These are phyloP conservation scores for Apis laboriosa DNA, from an alignment of 1,140 invertebrate genomes.

Conservation along the genomic window DNA sequence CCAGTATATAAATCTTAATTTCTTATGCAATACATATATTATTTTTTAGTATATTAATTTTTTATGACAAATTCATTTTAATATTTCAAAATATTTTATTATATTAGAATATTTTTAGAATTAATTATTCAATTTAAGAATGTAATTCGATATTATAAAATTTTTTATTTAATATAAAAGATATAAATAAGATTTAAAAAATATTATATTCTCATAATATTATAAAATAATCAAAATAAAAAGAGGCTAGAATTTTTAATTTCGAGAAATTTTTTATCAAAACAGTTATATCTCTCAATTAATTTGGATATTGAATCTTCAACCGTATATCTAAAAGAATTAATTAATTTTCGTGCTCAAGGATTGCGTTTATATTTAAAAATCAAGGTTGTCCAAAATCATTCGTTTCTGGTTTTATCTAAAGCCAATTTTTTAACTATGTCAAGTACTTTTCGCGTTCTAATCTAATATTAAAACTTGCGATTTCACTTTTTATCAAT, in stretches of 20 bases:
- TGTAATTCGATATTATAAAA: no score
- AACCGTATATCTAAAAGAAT: background rate
- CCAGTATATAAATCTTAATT: background rate
- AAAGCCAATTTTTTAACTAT: background rate
- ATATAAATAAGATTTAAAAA: no score
- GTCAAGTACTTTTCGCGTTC: background rate
- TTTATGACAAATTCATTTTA: background rate
- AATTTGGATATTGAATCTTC: no score
- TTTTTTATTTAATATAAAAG: no score
- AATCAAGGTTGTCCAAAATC: background rate
- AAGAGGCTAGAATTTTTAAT: background rate
- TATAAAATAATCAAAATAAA: no score
- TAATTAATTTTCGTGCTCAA: background rate
- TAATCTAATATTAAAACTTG: background rate
- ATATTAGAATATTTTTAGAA: background rate
- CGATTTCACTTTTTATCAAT: constrained; percentile 23
- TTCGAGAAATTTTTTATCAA: background rate
- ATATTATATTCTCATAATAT: no score
- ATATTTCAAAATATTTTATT: background rate
- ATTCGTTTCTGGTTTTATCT: background rate
- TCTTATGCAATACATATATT: background rate
- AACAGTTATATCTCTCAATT: no score
- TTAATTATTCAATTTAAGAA: background rate
- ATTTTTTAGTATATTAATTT: background rate
- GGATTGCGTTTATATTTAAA: background rate